Percentiles rank a stretch among this genome's conserved stretches.
phyloP scores from a whole-genome alignment of 2,888 invertebrate genomes.

The Colletes collaris region DNA sequence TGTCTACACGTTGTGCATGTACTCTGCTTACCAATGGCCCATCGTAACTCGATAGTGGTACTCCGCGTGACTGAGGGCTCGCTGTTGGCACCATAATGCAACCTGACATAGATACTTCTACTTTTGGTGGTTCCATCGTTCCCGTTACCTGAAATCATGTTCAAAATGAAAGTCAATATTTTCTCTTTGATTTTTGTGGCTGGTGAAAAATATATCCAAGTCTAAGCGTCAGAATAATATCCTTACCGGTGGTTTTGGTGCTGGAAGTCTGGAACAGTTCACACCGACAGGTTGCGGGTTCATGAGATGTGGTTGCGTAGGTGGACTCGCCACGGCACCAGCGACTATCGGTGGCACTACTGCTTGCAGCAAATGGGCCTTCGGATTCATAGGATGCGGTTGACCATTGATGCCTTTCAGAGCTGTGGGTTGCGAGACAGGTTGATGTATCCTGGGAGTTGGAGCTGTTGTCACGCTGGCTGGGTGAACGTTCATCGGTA shows the following conservation, averaged over 20 bases:
- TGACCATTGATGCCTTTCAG: conserved; percentile 79
- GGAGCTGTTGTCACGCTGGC: conserved; percentile 68
- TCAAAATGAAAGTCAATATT: not conserved
- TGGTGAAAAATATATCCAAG: too few species aligned
- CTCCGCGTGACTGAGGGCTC: conserved; percentile 84
- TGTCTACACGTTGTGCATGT: not conserved
- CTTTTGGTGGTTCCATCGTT: conserved; percentile 84
- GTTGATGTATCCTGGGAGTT: conserved; percentile 75
- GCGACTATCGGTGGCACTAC: conserved; percentile 84
- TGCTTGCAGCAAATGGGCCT: conserved; percentile 82
- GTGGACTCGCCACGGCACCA: conserved; percentile 85
- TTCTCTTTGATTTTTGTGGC: not conserved
- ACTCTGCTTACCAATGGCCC: conserved; percentile 88
- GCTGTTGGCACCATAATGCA: conserved; percentile 85
- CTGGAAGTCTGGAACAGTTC: conserved; percentile 75
- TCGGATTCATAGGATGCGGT: conserved; percentile 81
- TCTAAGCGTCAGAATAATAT: not conserved
- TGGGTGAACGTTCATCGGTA: conserved; percentile 75
- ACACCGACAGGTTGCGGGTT: conserved; percentile 83
- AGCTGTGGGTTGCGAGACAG: conserved; percentile 73
- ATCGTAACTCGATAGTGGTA: conserved; percentile 87
- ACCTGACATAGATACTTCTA: conserved; percentile 84
- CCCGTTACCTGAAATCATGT: conserved; percentile 73
- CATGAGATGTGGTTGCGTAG: conserved; percentile 83
- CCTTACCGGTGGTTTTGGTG: conserved; percentile 73